Base-by-base conservation (phyloP, 2,888 invertebrate genomes). In the Diadromus collaris region DNA sequence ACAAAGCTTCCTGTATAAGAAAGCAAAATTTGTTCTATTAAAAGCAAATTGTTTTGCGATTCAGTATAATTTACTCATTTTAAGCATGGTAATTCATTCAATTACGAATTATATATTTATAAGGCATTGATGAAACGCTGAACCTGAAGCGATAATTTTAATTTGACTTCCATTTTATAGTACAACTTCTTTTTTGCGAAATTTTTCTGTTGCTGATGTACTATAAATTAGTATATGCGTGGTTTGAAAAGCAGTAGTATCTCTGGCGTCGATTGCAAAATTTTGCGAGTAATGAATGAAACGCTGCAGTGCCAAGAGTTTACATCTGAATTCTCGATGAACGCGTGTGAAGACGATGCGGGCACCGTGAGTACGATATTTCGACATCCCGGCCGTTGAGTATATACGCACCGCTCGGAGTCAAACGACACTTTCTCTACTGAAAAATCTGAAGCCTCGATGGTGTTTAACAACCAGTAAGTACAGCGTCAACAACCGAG, bases 361-460 rank as follows among this genome's bases (percentile, higher is more conserved):
- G 54, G 61, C 24, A 60, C 27, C 46, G 24, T 27, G 72, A 63
- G 64, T 69, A 41, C 29, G 46, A n/a, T 44, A 61, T 70, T 74
- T 74, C 69, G 60, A 69, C 58, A 70, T 68, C 38, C 32, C 34
- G 10, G 38, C 48, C 48, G 58, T 27, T 44, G 61, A 56, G 64
- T 34, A 58, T 41, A 71, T 58, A 60, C 32, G 46, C 21, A 48
- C n/a, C 68, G 29, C 32, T 41, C 34, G 34, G 24, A 21, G n/a
- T 29, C 38, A 48, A 68, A 27, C 41, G 46, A 58, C 64, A 78
- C 74, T 78, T 78, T 78, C 78, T 78, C 78, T 60, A 21, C 16
- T 46, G 64, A 64, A 74, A 78, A 69, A 58, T 72, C 56, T 68
- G 69, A 64, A 64, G 64, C 60, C 65, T 60, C 60, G n/a, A 4